Conservation (phyloP, 2,797 vertebrate genomes). For the Acipenser oxyrinchus region DNA sequence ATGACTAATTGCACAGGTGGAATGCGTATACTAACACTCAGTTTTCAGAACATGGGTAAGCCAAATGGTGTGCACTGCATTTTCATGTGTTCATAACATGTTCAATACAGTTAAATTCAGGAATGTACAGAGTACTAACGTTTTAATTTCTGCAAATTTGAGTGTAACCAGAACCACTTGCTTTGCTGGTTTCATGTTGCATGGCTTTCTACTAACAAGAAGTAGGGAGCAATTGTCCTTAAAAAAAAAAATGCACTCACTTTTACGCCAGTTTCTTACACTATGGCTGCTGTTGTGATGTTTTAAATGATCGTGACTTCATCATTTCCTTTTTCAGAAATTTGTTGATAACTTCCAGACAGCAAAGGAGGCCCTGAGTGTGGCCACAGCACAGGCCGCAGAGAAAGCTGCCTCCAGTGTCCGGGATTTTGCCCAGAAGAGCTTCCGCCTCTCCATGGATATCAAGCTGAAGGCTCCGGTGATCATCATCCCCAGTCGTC, state of each 20-base stretch:
- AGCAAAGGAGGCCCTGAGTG: constrained; percentile 75
- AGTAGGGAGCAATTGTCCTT: constrained; percentile 18
- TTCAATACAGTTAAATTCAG: no score
- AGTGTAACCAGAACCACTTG: constrained; percentile 11
- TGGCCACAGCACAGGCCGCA: constrained; percentile 82
- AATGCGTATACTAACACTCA: no score
- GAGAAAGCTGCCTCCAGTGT: constrained; percentile 86
- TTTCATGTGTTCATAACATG: no score
- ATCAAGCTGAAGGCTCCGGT: constrained; percentile 85
- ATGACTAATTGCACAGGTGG: no score
- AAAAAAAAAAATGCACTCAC: not conserved
- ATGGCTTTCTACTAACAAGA: constrained; percentile 17
- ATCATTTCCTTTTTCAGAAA: constrained; percentile 37
- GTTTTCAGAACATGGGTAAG: no score
- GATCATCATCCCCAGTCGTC: constrained; percentile 84
- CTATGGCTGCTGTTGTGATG: constrained; percentile 7
- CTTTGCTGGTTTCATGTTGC: constrained; percentile 17
- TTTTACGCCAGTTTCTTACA: constrained; percentile 10
- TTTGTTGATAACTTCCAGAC: constrained; percentile 69
- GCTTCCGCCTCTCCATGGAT: constrained; percentile 75
- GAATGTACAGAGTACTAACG: not conserved
- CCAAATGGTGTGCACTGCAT: no score
- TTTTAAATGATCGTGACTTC: not conserved
- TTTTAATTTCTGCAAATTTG: constrained; percentile 28
- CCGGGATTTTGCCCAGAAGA: constrained; percentile 80